Evolutionary conservation across 2,113 vertebrate species (phyloP), one percentile per base, ranked within the genome.

Genomic region (Osmerus eperlanus): DNA sequence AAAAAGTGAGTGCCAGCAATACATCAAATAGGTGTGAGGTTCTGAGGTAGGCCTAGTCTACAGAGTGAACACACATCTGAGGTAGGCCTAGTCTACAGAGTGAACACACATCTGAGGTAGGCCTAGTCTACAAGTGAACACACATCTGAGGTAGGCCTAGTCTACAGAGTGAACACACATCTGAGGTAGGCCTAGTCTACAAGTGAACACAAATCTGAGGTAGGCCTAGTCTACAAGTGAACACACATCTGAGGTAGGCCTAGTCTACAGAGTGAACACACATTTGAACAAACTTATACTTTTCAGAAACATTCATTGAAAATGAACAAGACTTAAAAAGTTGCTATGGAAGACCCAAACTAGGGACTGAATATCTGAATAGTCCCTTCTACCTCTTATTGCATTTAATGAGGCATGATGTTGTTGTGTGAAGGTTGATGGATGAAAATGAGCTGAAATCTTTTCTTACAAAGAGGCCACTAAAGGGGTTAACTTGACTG

Each of bases 21-120:
- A 85, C 86, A 90, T 86, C 82, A 77, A 82, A 75, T 78, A 81
- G 81, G 28, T 68, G 74, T 87, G 84, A 87, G 86, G 86, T 89
- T 86, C 86, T 81, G 76, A 89, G 87, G 89, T 89, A 85, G 87
- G 75, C 80, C 85, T 28, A 25, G 68, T 7, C 18, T 60, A n/a
- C 56, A 55, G 3, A 8, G 6, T 59, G 15, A 8, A 83, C 68
- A 73, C 23, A 23, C 23, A 23, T 23, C 23, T 23, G 23, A 23
- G 23, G 23, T 23, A 23, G 23, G 23, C 23, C 23, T 23, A 23
- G 23, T 23, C 23, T 23, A 23, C 23, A 23, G 23, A 23, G 23
- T 23, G 23, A 23, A 23, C 23, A 23, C 23, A 23, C 1, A 23
- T 23, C 23, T 23, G 23, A 23, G 23, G 23, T 23, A 23, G 23